Conservation (phyloP, 2,797 vertebrate genomes). For the Tolypeutes matacus region DNA sequence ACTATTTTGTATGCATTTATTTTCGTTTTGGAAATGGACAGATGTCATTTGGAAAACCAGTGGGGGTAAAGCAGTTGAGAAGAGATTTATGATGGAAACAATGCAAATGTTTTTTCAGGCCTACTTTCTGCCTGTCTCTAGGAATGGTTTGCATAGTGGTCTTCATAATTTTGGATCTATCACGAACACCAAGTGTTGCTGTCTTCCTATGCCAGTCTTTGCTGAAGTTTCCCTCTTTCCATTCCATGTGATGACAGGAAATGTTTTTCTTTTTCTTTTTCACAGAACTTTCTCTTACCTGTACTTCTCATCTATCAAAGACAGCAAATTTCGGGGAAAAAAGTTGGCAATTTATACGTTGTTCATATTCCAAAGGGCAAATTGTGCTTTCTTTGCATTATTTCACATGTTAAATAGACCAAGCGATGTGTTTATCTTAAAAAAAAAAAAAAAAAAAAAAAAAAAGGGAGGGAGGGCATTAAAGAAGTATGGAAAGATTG, state of each 20-base stretch:
- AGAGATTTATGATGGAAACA: slow-evolving; percentile 48
- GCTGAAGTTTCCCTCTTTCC: slow-evolving; percentile 25
- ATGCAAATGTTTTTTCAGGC: neutral
- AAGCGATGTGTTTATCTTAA: slow-evolving; percentile 34
- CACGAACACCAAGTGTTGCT: neutral
- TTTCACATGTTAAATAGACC: slow-evolving; percentile 19
- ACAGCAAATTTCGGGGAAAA: neutral
- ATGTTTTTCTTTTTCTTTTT: neutral
- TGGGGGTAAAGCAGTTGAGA: slow-evolving; percentile 35
- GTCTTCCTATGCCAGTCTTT: neutral
- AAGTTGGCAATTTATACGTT: neutral
- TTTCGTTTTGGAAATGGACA: slow-evolving; percentile 59
- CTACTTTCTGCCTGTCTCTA: slow-evolving; percentile 15
- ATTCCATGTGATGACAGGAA: neutral
- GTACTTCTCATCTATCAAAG: neutral
- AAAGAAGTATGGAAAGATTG: neutral
- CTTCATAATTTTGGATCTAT: neutral
- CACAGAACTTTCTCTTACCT: neutral
- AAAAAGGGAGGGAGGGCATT: too few relatives aligned
- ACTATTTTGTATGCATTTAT: slow-evolving; percentile 7
- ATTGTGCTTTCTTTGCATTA: slow-evolving; percentile 35
- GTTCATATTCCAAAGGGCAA: slow-evolving; percentile 15
- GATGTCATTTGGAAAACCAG: slow-evolving; percentile 66
- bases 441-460: neutral
- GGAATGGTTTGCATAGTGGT: neutral